Evolutionary conservation across 1,140 invertebrate species (phyloP).

Genomic region (Aleiodes sp.): DNA sequence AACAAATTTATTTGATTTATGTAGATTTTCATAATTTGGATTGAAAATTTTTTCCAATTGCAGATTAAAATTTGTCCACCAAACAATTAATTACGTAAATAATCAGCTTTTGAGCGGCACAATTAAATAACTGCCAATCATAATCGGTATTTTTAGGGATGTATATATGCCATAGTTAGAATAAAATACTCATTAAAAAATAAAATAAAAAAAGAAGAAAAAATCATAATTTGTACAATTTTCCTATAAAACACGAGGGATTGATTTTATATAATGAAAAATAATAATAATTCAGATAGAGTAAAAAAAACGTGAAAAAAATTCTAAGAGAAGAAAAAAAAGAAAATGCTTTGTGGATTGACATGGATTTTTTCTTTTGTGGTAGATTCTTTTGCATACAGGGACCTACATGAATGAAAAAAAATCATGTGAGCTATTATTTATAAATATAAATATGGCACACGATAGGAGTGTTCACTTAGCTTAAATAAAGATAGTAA

Average conservation of each 20-base stretch:
- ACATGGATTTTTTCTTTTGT: not conserved
- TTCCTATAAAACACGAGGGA: not conserved
- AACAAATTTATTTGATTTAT: too few species aligned
- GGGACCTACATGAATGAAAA: conserved; percentile 11
- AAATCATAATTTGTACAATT: conserved; percentile 3
- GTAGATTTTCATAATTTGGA: too few species aligned
- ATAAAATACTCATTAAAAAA: not conserved
- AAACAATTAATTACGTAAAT: not conserved
- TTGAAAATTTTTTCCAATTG: not conserved
- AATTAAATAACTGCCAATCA: conserved; percentile 48
- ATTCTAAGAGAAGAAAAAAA: not conserved
- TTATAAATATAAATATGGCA: conserved; percentile 4
- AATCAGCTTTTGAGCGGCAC: conserved; percentile 7
- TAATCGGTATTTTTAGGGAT: conserved; percentile 20
- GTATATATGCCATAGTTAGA: conserved; percentile 25
- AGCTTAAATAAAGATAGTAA: not conserved
- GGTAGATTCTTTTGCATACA: conserved; percentile 24
- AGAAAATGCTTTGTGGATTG: not conserved
- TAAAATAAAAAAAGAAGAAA: not conserved
- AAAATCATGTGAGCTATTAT: not conserved
- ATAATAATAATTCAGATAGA: not conserved
- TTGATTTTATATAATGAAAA: conserved; percentile 6
- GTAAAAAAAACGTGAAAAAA: not conserved
- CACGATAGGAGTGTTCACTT: conserved; percentile 31
- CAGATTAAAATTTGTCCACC: not conserved